These are phyloP conservation scores for Halcyon malimbica DNA, from an alignment of 2,113 vertebrate genomes.

Conservation along the genomic window DNA sequence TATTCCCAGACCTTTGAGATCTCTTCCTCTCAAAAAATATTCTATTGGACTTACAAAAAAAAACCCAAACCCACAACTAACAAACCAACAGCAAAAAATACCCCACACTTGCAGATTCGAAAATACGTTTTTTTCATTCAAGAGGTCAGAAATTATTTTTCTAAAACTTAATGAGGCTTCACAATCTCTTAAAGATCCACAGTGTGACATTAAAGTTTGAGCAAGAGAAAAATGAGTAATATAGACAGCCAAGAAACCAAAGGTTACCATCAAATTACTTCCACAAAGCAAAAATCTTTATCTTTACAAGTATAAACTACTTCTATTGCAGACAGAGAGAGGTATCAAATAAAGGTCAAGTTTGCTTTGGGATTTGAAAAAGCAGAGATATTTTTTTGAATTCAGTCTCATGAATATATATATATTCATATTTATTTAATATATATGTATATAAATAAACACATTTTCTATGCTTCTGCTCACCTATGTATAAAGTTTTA, in stretches of 20 bases:
- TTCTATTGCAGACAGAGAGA: background rate
- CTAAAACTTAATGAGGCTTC: background rate
- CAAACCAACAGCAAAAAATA: background rate
- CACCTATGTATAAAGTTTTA: slow-evolving; percentile 24
- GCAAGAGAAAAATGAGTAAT: background rate
- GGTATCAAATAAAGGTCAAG: background rate
- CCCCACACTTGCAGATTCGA: background rate
- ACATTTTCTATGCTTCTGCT: background rate
- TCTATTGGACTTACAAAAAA: background rate
- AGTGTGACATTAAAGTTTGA: background rate
- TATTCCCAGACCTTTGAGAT: background rate
- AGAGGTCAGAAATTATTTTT: background rate
- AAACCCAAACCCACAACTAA: background rate
- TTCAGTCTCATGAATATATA: background rate
- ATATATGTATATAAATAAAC: slow-evolving; percentile 7
- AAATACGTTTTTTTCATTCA: background rate
- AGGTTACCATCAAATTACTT: background rate
- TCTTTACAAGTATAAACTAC: background rate
- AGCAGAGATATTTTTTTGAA: background rate
- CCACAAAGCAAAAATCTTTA: background rate
- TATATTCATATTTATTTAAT: slow-evolving; percentile 18
- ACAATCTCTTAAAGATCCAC: background rate
- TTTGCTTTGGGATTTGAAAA: background rate
- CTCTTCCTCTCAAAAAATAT: background rate
- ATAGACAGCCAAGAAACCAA: background rate